Evolutionary conservation across 1,140 invertebrate genomes (phyloP), one percentile per base, ranked within the genome.

Genomic region (Zaprionus tsacasi): DNA sequence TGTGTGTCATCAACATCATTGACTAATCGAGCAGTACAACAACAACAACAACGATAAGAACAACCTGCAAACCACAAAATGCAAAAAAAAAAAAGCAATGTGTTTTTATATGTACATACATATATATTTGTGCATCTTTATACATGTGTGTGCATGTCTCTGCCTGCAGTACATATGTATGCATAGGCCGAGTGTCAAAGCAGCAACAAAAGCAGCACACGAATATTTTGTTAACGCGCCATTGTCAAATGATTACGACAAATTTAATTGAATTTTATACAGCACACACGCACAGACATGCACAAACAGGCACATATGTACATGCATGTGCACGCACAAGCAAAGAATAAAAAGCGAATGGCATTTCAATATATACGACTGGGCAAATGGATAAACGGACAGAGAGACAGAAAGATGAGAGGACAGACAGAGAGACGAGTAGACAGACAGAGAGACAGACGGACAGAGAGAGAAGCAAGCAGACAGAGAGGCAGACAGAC

Each of bases 221-320:
- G 68, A 58, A 61, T 64, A 74, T 74, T 63, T 63, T 70, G 70
- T 83, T 76, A 68, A 64, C 59, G 65, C 67, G 54, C 83, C 83
- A 88, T 87, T 87, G 83, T 87, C 78, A 83, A 83, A 80, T 83
- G 81, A 87, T 87, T 87, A 87, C 67, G 77, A 81, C 69, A 78
- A 78, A 80, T 87, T 87, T 81, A 88, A 89, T 87, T 87, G 83
- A 87, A 83, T 79, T 82, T 76, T 82, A 45, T 79, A 58, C 55
- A 65, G 15, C 55, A 38, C 35, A 67, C 43, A 59, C 55, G 59
- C 36, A 35, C 45, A 33, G 33, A 33, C 38, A 70, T 13, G 15
- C 6, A 7, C 48, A 61, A 15, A 12, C 48, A 25, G 21, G 38
- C 25, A 17, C 38, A 33, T 25, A n/a, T n/a, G n/a, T n/a, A 55